Conservation (phyloP, 2,113 vertebrate species). For the Gobiocypris rarus region DNA sequence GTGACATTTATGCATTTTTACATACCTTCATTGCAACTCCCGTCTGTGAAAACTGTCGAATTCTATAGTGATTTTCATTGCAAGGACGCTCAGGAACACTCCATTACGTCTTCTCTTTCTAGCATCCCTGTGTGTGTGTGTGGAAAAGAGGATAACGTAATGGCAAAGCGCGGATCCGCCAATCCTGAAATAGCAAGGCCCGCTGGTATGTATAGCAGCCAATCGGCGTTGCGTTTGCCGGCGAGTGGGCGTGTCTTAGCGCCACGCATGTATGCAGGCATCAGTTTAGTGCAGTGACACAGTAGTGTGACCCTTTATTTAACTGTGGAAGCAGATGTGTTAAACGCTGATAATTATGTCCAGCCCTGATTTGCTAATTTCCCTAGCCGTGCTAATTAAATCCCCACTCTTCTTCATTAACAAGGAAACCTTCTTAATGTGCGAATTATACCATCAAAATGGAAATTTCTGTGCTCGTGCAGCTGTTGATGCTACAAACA, state of each 20-base stretch:
- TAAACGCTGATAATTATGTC: background rate
- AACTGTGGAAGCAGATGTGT: background rate
- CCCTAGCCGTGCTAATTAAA: background rate
- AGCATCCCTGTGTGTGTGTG: constrained; percentile 64
- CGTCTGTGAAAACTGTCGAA: constrained; percentile 70
- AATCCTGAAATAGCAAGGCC: constrained; percentile 59
- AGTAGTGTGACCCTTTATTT: background rate
- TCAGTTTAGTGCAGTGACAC: constrained; percentile 36
- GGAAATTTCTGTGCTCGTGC: background rate
- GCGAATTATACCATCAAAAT: background rate
- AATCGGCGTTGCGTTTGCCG: constrained; percentile 59
- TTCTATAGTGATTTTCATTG: constrained; percentile 73
- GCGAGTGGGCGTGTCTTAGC: constrained; percentile 9
- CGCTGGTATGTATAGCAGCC: constrained; percentile 71
- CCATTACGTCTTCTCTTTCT: constrained; percentile 80
- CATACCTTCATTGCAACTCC: constrained; percentile 80
- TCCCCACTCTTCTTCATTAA: background rate
- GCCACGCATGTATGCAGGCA: constrained; percentile 24
- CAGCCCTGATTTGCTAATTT: background rate
- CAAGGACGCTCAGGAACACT: constrained; percentile 73
- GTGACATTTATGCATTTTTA: background rate
- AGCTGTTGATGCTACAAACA: background rate
- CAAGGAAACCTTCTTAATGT: background rate
- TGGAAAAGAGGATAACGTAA: constrained; percentile 76
- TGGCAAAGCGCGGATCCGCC: constrained; percentile 63